Conservation (phyloP, 2,113 vertebrate genomes). For the Odobenus rosmarus region DNA sequence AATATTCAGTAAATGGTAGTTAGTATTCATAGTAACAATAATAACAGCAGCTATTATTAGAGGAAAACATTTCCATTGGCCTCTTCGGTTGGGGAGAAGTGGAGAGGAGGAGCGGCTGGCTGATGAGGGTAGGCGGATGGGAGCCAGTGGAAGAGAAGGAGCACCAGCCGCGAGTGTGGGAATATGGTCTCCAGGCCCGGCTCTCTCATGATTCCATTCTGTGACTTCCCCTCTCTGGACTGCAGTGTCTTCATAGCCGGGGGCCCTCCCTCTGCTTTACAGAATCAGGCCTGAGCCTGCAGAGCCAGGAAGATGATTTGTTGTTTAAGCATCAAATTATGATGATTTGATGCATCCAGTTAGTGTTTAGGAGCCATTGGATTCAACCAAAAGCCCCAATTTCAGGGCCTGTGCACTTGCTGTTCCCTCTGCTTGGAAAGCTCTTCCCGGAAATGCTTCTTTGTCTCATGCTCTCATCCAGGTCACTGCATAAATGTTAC, state of each 20-base stretch:
- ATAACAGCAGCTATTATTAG: neutral
- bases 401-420: neutral
- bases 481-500: neutral
- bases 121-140: neutral
- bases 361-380: neutral
- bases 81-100: neutral
- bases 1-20: neutral
- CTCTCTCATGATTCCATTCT: neutral
- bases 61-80: neutral
- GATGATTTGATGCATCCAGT: neutral
- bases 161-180: neutral
- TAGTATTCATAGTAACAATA: neutral
- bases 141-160: neutral
- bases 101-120: rapidly evolving
- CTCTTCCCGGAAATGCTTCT: neutral
- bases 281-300: neutral
- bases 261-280: neutral
- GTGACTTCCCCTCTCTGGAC: neutral
- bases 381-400: neutral
- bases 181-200: neutral
- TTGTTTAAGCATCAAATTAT: neutral
- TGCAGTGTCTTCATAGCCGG: neutral
- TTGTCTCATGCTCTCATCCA: neutral
- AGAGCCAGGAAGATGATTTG: neutral
- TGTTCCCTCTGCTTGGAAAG: neutral